Conservation (phyloP, 2,797 vertebrate genomes). For the Coranthus polyacanthus region DNA sequence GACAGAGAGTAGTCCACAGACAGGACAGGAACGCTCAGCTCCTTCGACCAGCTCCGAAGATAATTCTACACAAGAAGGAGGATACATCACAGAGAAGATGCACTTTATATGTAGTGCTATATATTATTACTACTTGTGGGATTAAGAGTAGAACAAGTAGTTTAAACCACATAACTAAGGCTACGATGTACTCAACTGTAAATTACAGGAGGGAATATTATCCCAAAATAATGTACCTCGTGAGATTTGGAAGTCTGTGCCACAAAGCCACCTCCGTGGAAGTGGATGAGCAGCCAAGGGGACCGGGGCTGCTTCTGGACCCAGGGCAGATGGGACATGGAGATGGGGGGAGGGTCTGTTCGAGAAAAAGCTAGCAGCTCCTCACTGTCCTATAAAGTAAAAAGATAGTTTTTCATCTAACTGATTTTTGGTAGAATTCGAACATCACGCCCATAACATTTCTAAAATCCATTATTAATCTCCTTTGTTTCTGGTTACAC, state of each 20-base stretch:
- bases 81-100: too few relatives aligned
- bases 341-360: conserved; percentile 72
- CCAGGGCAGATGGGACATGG: conserved; percentile 79
- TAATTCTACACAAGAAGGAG: conserved; percentile 74
- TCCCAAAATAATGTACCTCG: conserved; percentile 69
- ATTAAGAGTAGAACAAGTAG: too few relatives aligned
- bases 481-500: neutral
- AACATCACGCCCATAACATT: too few relatives aligned
- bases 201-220: neutral
- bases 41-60: conserved; percentile 84
- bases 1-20: conserved; percentile 87
- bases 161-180: neutral
- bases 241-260: conserved; percentile 87
- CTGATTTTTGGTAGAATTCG: too few relatives aligned
- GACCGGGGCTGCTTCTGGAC: conserved; percentile 78
- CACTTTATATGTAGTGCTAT: too few relatives aligned
- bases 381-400: conserved; percentile 85
- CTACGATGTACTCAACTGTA: neutral
- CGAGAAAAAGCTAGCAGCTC: conserved; percentile 82
- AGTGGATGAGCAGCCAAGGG: conserved; percentile 84
- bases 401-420: neutral
- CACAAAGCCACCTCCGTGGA: conserved; percentile 87
- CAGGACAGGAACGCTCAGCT: conserved; percentile 80
- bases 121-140: too few relatives aligned
- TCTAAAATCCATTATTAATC: too few relatives aligned